A percentile compares a stretch with the other conserved stretches of the same genome.
These are phyloP conservation scores for Zaprionus obscuricornis DNA, from an alignment of 2,888 invertebrate species.

Conservation along the genomic window DNA sequence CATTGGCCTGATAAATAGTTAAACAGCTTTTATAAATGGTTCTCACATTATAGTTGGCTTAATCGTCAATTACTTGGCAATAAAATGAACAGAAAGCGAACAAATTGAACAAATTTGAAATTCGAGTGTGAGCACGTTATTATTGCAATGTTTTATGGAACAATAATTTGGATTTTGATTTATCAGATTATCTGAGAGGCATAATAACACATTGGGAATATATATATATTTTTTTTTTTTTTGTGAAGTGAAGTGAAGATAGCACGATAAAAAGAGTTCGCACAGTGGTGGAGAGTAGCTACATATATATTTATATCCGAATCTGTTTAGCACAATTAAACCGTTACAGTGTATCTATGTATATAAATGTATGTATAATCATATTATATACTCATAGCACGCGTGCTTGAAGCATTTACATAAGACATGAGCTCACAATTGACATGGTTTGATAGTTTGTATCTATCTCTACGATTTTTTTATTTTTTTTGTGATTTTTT, in stretches of 20 bases:
- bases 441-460: conserved; percentile 52
- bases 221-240: too few species aligned
- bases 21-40: conserved; percentile 29
- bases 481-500: not conserved
- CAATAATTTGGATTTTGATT: conserved; percentile 47
- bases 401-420: conserved; percentile 60
- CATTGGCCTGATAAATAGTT: conserved; percentile 46
- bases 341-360: conserved; percentile 18
- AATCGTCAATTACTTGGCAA: conserved; percentile 61
- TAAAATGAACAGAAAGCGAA: conserved; percentile 35
- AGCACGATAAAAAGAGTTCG: too few species aligned
- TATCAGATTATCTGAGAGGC: conserved; percentile 7
- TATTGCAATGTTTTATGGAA: conserved; percentile 20
- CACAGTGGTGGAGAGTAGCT: too few species aligned
- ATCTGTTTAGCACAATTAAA: conserved; percentile 1
- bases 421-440: conserved; percentile 60
- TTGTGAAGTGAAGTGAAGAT: too few species aligned
- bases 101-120: conserved; percentile 17
- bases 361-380: not conserved
- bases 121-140: not conserved
- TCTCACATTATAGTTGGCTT: conserved; percentile 52
- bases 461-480: conserved; percentile 19
- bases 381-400: conserved; percentile 57
- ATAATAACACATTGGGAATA: too few species aligned
- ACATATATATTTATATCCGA: not conserved